Conservation (phyloP, 2,113 vertebrate genomes). For the Oreocharis arfaki region DNA sequence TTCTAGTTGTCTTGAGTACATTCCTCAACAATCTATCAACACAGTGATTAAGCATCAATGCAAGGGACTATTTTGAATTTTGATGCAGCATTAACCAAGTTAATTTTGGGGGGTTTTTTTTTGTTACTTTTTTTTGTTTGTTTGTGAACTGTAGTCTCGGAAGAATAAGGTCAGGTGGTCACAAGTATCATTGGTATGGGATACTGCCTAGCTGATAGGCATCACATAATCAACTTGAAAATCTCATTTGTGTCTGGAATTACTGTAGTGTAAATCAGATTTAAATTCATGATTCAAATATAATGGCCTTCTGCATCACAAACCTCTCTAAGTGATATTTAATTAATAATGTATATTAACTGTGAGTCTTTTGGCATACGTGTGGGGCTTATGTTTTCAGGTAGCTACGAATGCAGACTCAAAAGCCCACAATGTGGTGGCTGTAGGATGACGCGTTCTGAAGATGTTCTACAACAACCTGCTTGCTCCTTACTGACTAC, state of each 20-base stretch:
- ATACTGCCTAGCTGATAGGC: not conserved
- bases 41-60: not conserved
- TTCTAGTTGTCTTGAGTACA: not conserved
- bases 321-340: not conserved
- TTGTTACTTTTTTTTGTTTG: not conserved
- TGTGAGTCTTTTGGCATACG: not conserved
- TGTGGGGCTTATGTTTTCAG: not conserved
- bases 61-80: not conserved
- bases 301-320: not conserved
- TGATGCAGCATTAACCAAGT: not conserved
- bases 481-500: not conserved
- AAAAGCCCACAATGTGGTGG: not conserved
- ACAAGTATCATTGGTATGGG: not conserved
- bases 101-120: rapidly evolving
- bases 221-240: not conserved
- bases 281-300: not conserved
- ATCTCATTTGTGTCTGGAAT: constrained; percentile 2
- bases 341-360: not conserved
- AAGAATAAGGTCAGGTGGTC: not conserved
- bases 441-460: not conserved
- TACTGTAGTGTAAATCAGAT: constrained; percentile 1
- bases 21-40: not conserved
- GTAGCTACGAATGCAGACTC: not conserved
- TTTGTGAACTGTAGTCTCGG: not conserved
- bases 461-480: not conserved